Evolutionary conservation across 2,113 vertebrate genomes (phyloP).

Genomic region (Eretmochelys imbricata): DNA sequence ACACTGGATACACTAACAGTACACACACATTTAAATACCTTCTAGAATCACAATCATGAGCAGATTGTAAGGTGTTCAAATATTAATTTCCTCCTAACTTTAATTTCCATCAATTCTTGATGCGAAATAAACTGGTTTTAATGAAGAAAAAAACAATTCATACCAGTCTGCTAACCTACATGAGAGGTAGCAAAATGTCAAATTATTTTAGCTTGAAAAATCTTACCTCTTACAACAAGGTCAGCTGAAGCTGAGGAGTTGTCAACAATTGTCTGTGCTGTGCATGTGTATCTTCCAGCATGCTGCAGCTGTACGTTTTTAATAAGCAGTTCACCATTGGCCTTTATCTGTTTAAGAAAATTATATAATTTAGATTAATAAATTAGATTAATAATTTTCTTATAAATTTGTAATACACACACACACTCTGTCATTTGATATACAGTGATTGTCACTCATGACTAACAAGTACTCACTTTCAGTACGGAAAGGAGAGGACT

Average conservation of each 20-base stretch:
- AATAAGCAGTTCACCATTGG: slow-evolving; percentile 90
- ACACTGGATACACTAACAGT: not conserved
- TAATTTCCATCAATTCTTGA: not conserved
- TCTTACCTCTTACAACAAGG: slow-evolving; percentile 94
- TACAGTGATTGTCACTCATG: not conserved
- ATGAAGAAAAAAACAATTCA: not conserved
- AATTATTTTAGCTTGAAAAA: not conserved
- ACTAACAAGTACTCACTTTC: not conserved
- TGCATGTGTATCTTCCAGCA: slow-evolving; percentile 91
- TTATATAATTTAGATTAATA: not conserved
- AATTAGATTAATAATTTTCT: not conserved
- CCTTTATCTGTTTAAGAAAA: slow-evolving; percentile 83
- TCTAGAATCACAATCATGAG: not conserved
- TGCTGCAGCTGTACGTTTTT: slow-evolving; percentile 91
- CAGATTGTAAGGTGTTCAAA: not conserved
- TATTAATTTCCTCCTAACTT: not conserved
- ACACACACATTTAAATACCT: not conserved
- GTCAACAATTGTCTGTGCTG: slow-evolving; percentile 94
- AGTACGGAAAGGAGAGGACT: rapidly evolving
- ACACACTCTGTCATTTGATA: not conserved
- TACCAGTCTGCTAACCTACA: not conserved
- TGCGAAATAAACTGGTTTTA: not conserved
- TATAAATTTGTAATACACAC: not conserved
- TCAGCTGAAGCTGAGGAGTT: slow-evolving; percentile 90
- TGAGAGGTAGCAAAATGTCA: not conserved